Evolutionary conservation across 2,113 vertebrate genomes (phyloP).

Genomic region (Xiphias gladius): DNA sequence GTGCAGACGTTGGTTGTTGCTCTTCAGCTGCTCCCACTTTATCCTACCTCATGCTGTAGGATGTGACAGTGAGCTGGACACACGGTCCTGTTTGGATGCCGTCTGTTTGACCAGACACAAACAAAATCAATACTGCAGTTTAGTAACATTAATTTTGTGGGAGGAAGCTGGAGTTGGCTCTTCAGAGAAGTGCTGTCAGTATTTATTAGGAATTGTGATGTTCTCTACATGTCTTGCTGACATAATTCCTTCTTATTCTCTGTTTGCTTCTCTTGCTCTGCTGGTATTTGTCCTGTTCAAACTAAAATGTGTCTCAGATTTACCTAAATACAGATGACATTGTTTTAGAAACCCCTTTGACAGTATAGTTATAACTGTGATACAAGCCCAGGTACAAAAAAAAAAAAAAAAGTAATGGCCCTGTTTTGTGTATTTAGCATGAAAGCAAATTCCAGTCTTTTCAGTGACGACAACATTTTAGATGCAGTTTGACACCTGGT

Average conservation of each 20-base stretch:
- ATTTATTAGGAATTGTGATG: slow-evolving; percentile 40
- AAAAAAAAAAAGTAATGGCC: neutral
- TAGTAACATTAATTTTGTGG: slow-evolving; percentile 55
- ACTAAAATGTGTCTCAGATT: neutral
- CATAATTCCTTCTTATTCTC: slow-evolving; percentile 5
- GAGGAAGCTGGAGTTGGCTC: slow-evolving; percentile 53
- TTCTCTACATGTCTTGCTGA: slow-evolving; percentile 26
- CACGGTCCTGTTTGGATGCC: slow-evolving; percentile 48
- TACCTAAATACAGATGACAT: slow-evolving; percentile 2
- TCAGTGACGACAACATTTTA: neutral
- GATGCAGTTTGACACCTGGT: neutral
- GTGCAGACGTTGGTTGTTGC: slow-evolving; percentile 70
- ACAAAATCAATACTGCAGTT: slow-evolving; percentile 46
- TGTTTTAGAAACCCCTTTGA: neutral
- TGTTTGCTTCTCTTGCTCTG: slow-evolving; percentile 1
- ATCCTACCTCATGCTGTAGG: slow-evolving; percentile 47
- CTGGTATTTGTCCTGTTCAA: slow-evolving; percentile 18
- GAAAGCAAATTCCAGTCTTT: slow-evolving; percentile 8
- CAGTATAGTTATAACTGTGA: neutral
- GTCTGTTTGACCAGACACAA: slow-evolving; percentile 56
- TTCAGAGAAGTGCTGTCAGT: slow-evolving; percentile 39
- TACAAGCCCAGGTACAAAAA: neutral
- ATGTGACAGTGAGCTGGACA: slow-evolving; percentile 56
- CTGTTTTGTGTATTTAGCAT: neutral
- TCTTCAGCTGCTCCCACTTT: slow-evolving; percentile 69